Conservation (phyloP, 2,113 vertebrate genomes). For the Malaclemys terrapin region DNA sequence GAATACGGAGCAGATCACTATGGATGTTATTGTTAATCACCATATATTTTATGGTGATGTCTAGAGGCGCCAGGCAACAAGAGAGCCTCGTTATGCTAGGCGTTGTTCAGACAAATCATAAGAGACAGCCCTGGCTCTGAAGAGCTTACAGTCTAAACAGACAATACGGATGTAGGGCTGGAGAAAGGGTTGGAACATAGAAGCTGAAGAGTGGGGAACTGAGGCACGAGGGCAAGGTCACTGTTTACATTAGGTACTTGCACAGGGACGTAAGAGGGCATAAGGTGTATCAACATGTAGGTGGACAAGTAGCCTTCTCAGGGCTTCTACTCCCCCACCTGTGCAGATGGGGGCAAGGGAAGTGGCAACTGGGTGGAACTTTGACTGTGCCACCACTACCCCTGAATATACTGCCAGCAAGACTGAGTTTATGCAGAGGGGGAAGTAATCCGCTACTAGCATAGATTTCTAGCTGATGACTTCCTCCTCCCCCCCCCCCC, state of each 20-base stretch:
- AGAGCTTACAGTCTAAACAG: not conserved
- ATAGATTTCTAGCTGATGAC: not conserved
- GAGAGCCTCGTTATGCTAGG: not conserved
- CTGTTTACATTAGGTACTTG: not conserved
- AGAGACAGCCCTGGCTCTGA: not conserved
- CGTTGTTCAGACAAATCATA: rapidly evolving
- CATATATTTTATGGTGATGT: not conserved
- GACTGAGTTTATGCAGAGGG: too few species aligned
- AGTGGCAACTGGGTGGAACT: not conserved
- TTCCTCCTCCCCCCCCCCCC: too few species aligned
- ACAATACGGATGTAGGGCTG: not conserved
- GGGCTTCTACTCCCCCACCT: not conserved
- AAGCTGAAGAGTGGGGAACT: not conserved
- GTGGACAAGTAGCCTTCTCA: not conserved
- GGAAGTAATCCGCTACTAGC: not conserved
- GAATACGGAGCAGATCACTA: not conserved
- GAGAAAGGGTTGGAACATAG: not conserved
- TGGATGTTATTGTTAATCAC: not conserved
- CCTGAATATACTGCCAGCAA: not conserved
- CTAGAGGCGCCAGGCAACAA: not conserved
- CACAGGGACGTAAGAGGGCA: not conserved
- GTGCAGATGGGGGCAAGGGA: not conserved
- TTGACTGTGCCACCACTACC: not conserved
- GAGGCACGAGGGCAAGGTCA: not conserved
- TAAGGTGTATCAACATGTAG: not conserved